A percentile compares a stretch with the other conserved stretches of the same genome.
Conservation (phyloP, 2,113 vertebrate genomes). For the Strigops habroptila region DNA sequence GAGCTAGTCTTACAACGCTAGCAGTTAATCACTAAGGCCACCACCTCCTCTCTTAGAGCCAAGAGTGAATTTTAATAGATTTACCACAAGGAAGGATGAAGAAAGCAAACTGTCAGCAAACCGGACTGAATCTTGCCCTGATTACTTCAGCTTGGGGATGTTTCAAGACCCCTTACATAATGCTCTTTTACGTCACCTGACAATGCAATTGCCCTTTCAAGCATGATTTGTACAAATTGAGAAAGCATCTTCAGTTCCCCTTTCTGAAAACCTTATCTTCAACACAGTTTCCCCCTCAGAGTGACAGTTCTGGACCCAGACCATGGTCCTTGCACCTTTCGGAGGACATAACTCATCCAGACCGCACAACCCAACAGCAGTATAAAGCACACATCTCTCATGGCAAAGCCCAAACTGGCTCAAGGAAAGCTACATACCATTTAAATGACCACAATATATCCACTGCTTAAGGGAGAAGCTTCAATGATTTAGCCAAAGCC, state of each 20-base stretch:
- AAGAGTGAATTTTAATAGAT: background rate
- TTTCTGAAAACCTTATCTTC: conserved; percentile 51
- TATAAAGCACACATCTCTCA: background rate
- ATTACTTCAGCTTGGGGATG: conserved; percentile 45
- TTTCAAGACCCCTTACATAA: conserved; percentile 57
- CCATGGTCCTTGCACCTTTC: background rate
- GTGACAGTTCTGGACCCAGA: background rate
- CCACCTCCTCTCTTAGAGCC: background rate
- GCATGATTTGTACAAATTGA: conserved; percentile 34
- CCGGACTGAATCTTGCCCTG: conserved; percentile 21
- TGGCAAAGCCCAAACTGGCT: background rate
- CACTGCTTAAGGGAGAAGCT: background rate
- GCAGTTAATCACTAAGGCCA: background rate
- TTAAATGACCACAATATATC: background rate
- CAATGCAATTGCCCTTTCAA: conserved; percentile 53
- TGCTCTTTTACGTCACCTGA: conserved; percentile 51
- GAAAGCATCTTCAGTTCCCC: conserved; percentile 35
- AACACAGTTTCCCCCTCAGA: background rate
- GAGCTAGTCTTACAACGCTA: background rate
- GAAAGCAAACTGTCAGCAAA: conserved; percentile 17
- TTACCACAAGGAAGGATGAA: background rate
- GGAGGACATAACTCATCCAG: background rate
- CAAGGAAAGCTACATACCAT: background rate
- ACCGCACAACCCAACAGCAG: background rate
- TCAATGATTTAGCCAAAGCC: background rate